Conservation (phyloP, 2,797 vertebrate genomes). For the Sebastes jordani region DNA sequence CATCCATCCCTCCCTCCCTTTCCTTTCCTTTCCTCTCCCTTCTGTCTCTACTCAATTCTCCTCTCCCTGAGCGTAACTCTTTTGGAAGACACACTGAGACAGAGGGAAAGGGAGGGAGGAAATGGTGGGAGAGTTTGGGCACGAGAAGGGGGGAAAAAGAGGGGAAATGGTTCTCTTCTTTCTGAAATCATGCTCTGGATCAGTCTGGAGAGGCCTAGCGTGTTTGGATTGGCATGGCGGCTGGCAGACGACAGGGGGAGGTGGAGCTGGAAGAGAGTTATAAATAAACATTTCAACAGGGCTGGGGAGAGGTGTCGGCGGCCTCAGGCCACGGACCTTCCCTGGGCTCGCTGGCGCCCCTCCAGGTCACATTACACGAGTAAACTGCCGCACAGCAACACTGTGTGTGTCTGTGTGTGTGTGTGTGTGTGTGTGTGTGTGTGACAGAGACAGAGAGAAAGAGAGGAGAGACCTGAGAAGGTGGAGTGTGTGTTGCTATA, state of each 20-base stretch:
- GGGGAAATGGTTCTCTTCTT: conserved; percentile 78
- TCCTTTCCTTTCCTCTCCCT: conserved; percentile 46
- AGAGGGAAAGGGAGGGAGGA: conserved; percentile 42
- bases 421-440: conserved; percentile 19
- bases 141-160: conserved; percentile 55
- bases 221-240: conserved; percentile 90
- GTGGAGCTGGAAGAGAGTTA: conserved; percentile 83
- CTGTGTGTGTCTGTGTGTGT: conserved; percentile 52
- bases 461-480: conserved; percentile 39
- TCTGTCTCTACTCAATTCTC: conserved; percentile 67
- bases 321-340: conserved; percentile 76
- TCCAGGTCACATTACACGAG: conserved; percentile 88
- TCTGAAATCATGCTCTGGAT: conserved; percentile 84
- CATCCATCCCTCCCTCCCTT: conserved; percentile 48
- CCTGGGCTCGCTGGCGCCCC: conserved; percentile 79
- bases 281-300: conserved; percentile 87
- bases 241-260: conserved; percentile 81
- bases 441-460: conserved; percentile 13
- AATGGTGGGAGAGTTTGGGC: conserved; percentile 64
- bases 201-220: conserved; percentile 76
- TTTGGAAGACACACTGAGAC: conserved; percentile 63
- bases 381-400: conserved; percentile 81
- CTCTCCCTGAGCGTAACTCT: conserved; percentile 63
- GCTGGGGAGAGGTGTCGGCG: conserved; percentile 85
- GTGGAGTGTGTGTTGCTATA: conserved; percentile 54